Evolutionary conservation across 2,113 vertebrate genomes (phyloP).

Genomic region (Pomatostomus ruficeps): DNA sequence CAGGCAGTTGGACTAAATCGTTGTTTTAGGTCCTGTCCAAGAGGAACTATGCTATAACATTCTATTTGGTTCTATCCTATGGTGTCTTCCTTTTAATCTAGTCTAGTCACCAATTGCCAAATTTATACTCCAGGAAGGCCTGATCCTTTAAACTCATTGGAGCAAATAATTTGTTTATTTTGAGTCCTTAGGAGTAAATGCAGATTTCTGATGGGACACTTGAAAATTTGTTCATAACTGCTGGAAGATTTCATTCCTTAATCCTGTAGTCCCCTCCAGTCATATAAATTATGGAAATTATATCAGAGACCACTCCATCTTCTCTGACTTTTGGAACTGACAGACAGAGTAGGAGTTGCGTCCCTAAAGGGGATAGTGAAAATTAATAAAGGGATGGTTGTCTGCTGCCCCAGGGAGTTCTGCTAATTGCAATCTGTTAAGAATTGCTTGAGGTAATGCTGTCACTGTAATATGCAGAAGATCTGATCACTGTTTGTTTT

Average conservation of each 20-base stretch:
- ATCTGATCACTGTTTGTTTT: not conserved
- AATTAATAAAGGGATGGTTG: not conserved
- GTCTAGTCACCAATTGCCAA: not conserved
- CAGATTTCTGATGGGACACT: not conserved
- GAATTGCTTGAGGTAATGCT: not conserved
- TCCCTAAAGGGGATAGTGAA: not conserved
- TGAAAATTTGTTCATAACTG: not conserved
- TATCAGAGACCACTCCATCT: not conserved
- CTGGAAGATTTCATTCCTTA: not conserved
- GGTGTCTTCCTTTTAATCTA: not conserved
- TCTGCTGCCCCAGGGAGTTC: not conserved
- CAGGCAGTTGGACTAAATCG: not conserved
- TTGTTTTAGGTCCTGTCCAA: not conserved
- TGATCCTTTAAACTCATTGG: not conserved
- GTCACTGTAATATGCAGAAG: not conserved
- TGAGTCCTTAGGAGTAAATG: not conserved
- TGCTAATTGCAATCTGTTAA: accelerated
- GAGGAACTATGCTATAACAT: not conserved
- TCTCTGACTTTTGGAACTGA: not conserved
- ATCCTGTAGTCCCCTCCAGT: not conserved
- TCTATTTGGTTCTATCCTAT: not conserved
- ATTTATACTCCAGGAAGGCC: not conserved
- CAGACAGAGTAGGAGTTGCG: not conserved
- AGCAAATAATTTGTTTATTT: not conserved
- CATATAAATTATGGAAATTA: not conserved